Conservation (phyloP, 2,113 vertebrate species). For the Hydrolagus affinis region DNA sequence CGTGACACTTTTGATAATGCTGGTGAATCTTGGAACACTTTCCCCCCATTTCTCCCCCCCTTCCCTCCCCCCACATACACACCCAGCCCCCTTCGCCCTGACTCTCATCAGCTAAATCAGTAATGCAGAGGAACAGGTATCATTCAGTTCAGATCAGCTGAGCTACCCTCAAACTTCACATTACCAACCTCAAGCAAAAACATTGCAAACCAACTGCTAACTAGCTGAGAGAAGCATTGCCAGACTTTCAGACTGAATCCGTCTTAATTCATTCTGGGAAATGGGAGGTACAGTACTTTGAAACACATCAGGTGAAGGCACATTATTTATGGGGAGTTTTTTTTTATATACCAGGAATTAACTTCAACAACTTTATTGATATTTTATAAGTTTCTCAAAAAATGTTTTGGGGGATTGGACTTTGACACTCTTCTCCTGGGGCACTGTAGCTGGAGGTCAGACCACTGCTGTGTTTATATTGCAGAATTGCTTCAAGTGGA, state of each 20-base stretch:
- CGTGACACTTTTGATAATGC: not conserved
- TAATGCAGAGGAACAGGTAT: constrained; percentile 1
- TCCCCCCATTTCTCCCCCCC: too few species aligned
- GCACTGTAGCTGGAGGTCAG: not conserved
- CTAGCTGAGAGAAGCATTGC: too few species aligned
- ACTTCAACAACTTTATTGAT: not conserved
- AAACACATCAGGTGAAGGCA: not conserved
- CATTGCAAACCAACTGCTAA: not conserved
- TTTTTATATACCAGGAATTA: too few species aligned
- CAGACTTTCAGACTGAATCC: not conserved
- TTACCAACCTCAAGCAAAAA: not conserved
- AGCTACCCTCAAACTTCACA: constrained; percentile 3
- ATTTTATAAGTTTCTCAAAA: not conserved
- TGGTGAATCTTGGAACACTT: not conserved
- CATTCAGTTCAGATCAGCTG: constrained; percentile 9
- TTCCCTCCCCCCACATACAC: too few species aligned
- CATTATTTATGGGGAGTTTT: not conserved
- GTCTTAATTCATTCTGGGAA: not conserved
- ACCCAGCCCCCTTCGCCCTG: too few species aligned
- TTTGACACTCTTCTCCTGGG: not conserved
- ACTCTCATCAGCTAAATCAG: not conserved
- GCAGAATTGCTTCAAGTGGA: too few species aligned
- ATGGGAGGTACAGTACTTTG: too few species aligned
- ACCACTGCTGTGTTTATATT: too few species aligned
- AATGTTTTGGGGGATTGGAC: not conserved